A percentile compares a stretch with the other conserved stretches of the same genome.
Conservation (phyloP, 2,797 vertebrate genomes). For the Moxostoma hubbsi region DNA sequence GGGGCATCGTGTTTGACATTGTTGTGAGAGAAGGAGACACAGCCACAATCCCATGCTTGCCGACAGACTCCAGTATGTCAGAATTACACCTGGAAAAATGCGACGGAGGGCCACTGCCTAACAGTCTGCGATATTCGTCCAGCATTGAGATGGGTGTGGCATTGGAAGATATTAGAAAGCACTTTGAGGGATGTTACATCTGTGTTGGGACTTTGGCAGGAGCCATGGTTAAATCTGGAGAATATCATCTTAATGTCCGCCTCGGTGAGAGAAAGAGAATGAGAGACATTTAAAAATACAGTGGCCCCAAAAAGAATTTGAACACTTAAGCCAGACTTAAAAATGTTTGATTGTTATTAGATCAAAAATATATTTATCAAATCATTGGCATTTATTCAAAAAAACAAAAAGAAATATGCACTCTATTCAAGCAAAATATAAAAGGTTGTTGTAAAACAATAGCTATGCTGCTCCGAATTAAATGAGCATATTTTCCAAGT, state of each 20-base stretch:
- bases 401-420: too few species aligned
- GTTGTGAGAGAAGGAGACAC: slow-evolving; percentile 80
- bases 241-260: slow-evolving; percentile 83
- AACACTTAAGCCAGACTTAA: too few species aligned
- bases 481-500: too few species aligned
- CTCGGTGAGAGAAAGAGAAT: slow-evolving; percentile 78
- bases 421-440: too few species aligned
- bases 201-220: slow-evolving; percentile 80
- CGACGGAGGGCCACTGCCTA: slow-evolving; percentile 70
- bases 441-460: too few species aligned
- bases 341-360: too few species aligned
- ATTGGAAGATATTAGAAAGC: slow-evolving; percentile 78
- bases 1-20: slow-evolving; percentile 72
- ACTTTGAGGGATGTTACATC: slow-evolving; percentile 84
- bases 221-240: slow-evolving; percentile 67
- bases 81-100: slow-evolving; percentile 83
- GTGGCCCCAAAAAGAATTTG: background rate
- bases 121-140: slow-evolving; percentile 75
- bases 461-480: too few species aligned
- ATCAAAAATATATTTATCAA: background rate
- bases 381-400: too few species aligned
- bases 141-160: slow-evolving; percentile 85
- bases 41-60: slow-evolving; percentile 83
- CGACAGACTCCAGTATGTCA: slow-evolving; percentile 86
- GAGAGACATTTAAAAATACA: background rate